These are phyloP conservation scores for Notarius quadriscutis DNA, from an alignment of 2,113 vertebrate species.

Conservation along the genomic window DNA sequence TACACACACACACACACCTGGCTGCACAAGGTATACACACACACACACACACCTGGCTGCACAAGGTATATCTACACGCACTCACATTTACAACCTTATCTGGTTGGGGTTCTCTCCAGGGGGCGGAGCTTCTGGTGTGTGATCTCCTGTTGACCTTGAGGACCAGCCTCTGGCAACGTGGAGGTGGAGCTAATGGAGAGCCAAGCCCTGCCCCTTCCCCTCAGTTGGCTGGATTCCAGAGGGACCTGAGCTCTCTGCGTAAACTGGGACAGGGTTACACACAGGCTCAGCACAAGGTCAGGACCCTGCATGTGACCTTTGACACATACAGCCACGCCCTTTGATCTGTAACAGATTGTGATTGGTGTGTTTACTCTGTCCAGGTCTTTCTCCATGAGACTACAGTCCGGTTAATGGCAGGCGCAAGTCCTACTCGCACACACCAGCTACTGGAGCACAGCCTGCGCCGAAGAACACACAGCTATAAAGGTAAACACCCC, in stretches of 20 bases:
- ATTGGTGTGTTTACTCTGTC: neutral
- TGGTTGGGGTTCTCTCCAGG: constrained; percentile 66
- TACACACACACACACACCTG: neutral
- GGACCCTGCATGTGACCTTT: neutral
- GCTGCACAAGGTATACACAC: constrained; percentile 58
- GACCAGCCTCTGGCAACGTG: constrained; percentile 92
- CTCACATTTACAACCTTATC: constrained; percentile 55
- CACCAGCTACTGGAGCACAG: constrained; percentile 97
- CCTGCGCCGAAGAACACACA: constrained; percentile 77
- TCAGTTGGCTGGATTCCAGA: constrained; percentile 91
- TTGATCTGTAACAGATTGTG: neutral
- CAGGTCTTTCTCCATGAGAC: constrained; percentile 97
- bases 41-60: constrained; percentile 66
- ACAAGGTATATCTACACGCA: constrained; percentile 74
- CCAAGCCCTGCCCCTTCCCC: constrained; percentile 82
- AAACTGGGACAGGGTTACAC: constrained; percentile 88
- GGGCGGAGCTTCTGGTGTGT: constrained; percentile 89
- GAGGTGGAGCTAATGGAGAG: constrained; percentile 81
- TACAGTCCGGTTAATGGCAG: constrained; percentile 94
- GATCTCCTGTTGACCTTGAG: constrained; percentile 90
- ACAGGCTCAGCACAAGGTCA: constrained; percentile 93
- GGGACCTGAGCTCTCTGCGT: constrained; percentile 90
- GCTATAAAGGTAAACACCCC: constrained; percentile 44
- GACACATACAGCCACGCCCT: neutral
- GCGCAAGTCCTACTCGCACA: constrained; percentile 95